These are phyloP conservation scores for Drosophila athabasca DNA, from an alignment of 1,140 invertebrate genomes.

Conservation along the genomic window DNA sequence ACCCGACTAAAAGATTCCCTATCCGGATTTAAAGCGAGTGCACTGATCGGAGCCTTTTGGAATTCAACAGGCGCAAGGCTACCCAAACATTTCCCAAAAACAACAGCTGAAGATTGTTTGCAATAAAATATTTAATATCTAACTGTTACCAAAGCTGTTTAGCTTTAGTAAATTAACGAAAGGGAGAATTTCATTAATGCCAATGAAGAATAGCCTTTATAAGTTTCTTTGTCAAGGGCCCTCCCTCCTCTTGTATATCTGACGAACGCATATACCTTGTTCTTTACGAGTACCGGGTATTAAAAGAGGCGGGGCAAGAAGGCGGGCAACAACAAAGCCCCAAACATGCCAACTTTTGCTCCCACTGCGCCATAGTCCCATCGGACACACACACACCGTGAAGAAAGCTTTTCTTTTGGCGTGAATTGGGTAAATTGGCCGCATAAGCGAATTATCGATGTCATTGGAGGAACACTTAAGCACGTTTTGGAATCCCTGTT, in stretches of 20 bases:
- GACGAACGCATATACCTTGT: no score
- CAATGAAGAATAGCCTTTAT: no score
- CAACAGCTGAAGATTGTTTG: no score
- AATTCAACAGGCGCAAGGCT: background rate
- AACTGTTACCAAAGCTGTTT: no score
- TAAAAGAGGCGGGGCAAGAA: constrained; percentile 19
- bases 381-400: constrained; percentile 11
- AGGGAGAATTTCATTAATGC: no score
- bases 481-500: constrained; percentile 56
- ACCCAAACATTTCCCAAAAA: no score
- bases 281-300: no score
- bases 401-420: constrained; percentile 17
- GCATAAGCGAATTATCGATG: constrained; percentile 77
- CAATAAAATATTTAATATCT: no score
- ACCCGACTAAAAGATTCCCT: constrained; percentile 20
- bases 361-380: constrained; percentile 5
- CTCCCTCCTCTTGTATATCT: no score
- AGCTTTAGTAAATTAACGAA: no score
- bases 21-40: no score
- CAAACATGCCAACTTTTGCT: constrained; percentile 57
- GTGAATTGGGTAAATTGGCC: constrained; percentile 70
- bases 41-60: background rate
- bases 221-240: no score
- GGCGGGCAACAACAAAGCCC: constrained; percentile 30
- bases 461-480: constrained; percentile 65